Evolutionary conservation across 2,113 vertebrate species (phyloP), one percentile per base, ranked within the genome.

Genomic region (Callochromis pleurospilus): DNA sequence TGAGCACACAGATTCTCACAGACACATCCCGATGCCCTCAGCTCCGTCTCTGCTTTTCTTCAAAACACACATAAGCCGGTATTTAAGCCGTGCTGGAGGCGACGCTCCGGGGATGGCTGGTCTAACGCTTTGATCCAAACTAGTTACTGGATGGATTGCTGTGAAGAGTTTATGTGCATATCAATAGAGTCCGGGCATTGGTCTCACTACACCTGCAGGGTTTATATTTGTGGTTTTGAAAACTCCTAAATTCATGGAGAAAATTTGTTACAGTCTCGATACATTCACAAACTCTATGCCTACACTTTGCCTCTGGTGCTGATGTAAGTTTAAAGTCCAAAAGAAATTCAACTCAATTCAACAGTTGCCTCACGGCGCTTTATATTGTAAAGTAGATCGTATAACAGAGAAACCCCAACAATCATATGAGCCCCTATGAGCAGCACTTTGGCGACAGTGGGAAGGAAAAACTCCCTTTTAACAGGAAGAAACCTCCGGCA

Each of bases 1-100:
- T 82, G 80, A 79, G 45, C 51, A 26, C 80, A 89, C 62, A 88
- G 26, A 80, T 77, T 54, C 81, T 14, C 84, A 19, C 47, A 54
- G 9, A 54, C 58, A 75, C 68, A 75, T 29, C 14, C 70, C 3
- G 24, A 75, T 31, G 42, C 70, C 10, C 85, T 68, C 65, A 10
- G 33, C 56, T 79, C 51, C 17, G 5, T 6, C 26, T 70, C 24
- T 73, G 70, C 40, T 58, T 55, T 47, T 45, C 45, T 68, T 19
- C 26, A 54, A 47, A 77, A 49, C 81, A 81, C 65, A 68, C 33
- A 58, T 33, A 58, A 70, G 36, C 62, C n/a, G 14, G 47, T 11
- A 60, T 38, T 62, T 9, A 68, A 38, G 53, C 24, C 5, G 1
- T 29, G 40, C 70, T 75, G 15, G 42, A 10, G 24, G 70, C 70